Percentiles rank a stretch among this genome's conserved stretches.
Conservation (phyloP, 37 sponge, comb jelly and placozoan genomes). For the Halichondria panicea region DNA sequence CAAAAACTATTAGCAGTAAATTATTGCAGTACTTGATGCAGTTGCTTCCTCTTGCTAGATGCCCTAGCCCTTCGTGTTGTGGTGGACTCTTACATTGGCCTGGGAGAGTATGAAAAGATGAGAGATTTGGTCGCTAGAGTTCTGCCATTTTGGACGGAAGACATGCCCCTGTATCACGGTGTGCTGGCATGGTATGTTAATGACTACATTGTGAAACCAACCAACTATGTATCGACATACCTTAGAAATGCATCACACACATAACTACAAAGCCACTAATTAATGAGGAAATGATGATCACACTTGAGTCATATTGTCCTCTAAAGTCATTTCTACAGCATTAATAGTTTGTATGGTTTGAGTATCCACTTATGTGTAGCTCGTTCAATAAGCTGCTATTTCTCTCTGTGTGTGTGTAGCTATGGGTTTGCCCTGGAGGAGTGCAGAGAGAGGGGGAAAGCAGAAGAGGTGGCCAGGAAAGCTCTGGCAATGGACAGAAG, state of each 20-base stretch:
- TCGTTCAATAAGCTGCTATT: background rate
- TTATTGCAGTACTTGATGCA: too few species aligned
- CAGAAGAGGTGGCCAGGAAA: constrained; percentile 36
- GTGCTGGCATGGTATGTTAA: constrained; percentile 40
- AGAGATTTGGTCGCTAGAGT: constrained; percentile 37
- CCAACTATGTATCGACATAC: too few species aligned
- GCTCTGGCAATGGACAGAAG: constrained; percentile 11
- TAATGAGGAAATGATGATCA: too few species aligned
- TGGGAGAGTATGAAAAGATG: constrained; percentile 42
- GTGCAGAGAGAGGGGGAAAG: constrained; percentile 16
- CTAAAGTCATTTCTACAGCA: too few species aligned
- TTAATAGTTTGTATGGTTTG: too few species aligned
- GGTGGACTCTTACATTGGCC: constrained; percentile 8
- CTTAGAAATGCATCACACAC: too few species aligned
- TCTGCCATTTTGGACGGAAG: constrained; percentile 36
- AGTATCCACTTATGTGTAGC: background rate
- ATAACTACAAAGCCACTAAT: too few species aligned
- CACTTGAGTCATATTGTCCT: too few species aligned
- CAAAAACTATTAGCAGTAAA: too few species aligned
- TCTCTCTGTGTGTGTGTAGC: background rate
- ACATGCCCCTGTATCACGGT: constrained; percentile 27
- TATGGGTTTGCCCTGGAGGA: constrained; percentile 42
- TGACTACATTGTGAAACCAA: too few species aligned
- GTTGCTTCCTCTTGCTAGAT: background rate
- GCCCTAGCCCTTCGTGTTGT: constrained; percentile 22